Percentiles rank a stretch among this genome's conserved stretches.
Evolutionary conservation across 2,113 vertebrate genomes (phyloP).

Genomic region (Myrmecophaga tridactyla): DNA sequence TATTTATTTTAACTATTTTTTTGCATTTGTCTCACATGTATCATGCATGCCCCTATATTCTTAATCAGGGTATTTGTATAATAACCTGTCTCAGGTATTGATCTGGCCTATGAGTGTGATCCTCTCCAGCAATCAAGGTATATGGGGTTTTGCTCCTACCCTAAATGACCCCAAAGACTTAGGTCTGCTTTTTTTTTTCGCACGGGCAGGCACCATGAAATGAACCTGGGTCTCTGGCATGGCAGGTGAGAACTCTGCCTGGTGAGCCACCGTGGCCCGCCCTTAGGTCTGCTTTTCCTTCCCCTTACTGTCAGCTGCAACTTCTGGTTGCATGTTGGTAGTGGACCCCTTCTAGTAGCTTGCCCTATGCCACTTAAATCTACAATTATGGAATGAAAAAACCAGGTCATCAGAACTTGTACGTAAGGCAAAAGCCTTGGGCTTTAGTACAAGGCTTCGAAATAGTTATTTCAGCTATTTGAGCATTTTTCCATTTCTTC

Average conservation of each 20-base stretch:
- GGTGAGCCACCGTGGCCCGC: too few relatives aligned
- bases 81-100: neutral
- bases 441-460: neutral
- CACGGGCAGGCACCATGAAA: too few relatives aligned
- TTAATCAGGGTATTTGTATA: neutral
- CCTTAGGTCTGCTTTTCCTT: too few relatives aligned
- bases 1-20: neutral
- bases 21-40: neutral
- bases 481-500: neutral
- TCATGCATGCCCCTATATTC: neutral
- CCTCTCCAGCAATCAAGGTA: neutral
- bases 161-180: neutral
- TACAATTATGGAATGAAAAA: neutral
- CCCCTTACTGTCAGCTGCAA: neutral
- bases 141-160: neutral
- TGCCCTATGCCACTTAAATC: neutral
- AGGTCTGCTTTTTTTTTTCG: neutral
- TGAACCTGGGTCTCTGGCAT: too few relatives aligned
- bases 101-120: neutral
- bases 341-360: neutral
- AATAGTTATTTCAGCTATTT: neutral
- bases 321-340: neutral
- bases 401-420: neutral
- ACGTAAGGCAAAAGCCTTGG: neutral
- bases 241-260: too few relatives aligned